Evolutionary conservation across 2,797 vertebrate genomes (phyloP), one percentile per base, ranked within the genome.

Genomic region (Microhierax caerulescens): DNA sequence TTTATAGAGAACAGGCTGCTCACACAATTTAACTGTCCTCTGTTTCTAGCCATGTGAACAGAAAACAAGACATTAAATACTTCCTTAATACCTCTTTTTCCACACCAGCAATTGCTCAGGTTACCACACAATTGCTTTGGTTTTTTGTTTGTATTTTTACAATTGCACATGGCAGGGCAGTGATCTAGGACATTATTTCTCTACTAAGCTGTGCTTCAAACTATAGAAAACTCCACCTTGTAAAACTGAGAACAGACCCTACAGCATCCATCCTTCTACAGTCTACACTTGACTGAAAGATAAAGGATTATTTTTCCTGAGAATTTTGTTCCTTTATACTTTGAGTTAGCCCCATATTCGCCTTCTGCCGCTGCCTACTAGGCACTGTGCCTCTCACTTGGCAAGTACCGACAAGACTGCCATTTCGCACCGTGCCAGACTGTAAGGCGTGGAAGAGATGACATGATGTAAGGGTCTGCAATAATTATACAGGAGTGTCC

Each of bases 1-100:
- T 96, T 96, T 91, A 82, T 28, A 94, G 85, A 95, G 90, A 97
- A 85, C 88, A 92, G 36, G 27, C 51, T 93, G 76, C 81, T 80
- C 63, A 70, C 24, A 73, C 56, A 88, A 25, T 69, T 80, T 81
- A 93, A 80, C 68, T 63, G 75, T 85, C 53, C 68, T 95, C 63
- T 85, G 76, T 57, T 93, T 92, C 61, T 79, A 92, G 65, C 37
- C 50, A 53, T 15, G 10, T 83, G 69, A 94, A 73, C 64, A 94
- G 56, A 84, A 92, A 75, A 47, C 86, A 82, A 91, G 5, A 80
- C 64, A 91, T 91, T 61, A 94, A 96, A 88, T 93, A 93, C 18
- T 85, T 94, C 39, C 89, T 78, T 90, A 91, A 93, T 75, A 81
- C 30, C 65, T 78, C 53, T 45, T 77, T 78, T 82, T 75, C 43